Conservation (phyloP, 23 tunicate genomes). For the Ciona savignyi region DNA sequence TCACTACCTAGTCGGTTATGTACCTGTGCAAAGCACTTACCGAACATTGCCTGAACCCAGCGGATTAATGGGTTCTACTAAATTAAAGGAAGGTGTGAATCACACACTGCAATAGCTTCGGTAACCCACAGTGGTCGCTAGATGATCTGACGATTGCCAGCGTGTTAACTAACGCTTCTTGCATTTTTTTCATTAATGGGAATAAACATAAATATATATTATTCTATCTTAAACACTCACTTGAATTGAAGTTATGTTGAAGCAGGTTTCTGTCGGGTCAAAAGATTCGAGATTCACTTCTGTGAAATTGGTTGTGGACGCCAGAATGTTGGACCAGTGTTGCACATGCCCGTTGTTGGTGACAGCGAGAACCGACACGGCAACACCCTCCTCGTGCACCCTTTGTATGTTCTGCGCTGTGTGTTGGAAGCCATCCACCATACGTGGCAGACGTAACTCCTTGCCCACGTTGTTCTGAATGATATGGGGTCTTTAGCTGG, state of each 20-base stretch:
- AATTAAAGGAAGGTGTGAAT: too few species aligned
- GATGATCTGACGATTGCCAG: too few species aligned
- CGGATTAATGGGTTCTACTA: too few species aligned
- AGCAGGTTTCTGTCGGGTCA: slow-evolving; percentile 12
- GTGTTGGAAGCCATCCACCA: slow-evolving; percentile 2
- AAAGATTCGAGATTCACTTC: slow-evolving; percentile 16
- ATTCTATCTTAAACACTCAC: slow-evolving; percentile 4
- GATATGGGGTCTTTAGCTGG: too few species aligned
- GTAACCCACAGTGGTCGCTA: too few species aligned
- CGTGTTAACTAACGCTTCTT: too few species aligned
- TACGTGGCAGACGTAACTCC: slow-evolving; percentile 29
- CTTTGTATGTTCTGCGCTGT: slow-evolving; percentile 21
- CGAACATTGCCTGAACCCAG: too few species aligned
- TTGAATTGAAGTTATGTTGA: slow-evolving; percentile 10
- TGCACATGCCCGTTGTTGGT: slow-evolving; percentile 26
- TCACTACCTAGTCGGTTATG: too few species aligned
- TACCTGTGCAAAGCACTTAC: too few species aligned
- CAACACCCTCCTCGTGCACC: slow-evolving; percentile 6
- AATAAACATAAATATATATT: too few species aligned
- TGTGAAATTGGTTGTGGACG: slow-evolving; percentile 19
- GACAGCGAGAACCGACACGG: slow-evolving; percentile 36
- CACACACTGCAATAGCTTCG: too few species aligned
- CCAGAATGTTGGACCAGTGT: slow-evolving; percentile 54
- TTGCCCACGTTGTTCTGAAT: slow-evolving; percentile 48
- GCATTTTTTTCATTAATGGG: too few species aligned